Base-by-base conservation (phyloP, 2,113 vertebrate genomes). In the Eptesicus fuscus region DNA sequence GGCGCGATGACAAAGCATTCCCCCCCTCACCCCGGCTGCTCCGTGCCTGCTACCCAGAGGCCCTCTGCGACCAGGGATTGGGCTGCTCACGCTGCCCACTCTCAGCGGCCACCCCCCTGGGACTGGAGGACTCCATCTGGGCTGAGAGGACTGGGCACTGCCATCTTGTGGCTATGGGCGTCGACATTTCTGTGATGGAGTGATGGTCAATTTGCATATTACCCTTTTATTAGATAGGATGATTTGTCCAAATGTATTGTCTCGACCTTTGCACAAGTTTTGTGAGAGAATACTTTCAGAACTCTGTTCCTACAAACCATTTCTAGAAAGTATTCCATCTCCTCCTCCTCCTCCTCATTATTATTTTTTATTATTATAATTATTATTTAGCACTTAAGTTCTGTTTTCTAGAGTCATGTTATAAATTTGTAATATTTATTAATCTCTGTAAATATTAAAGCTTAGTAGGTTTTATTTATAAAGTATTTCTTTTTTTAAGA, bases 391-490 rank as follows among this genome's bases (percentile, higher is more conserved):
- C 18, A 42, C 42, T 70, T 87, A 70, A 73, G 80, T 90, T 83
- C 47, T 18, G 3, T 90, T 93, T 88, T 77, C 49, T 65, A 65
- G 49, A 80, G 18, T 65, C 71, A 94, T 74, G 30, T 85, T 83
- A 84, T 51, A 69, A 79, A 84, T 79, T 61, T 88, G n/a, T 87
- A 51, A 37, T 74, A 71, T 84, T 89, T 74, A 71, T 84, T 89
- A 80, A 82, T 6, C 4, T 30, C 56, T 86, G 1, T n/a, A 91
- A 17, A 51, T 83, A n/a, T 65, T 83, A 82, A 93, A 89, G 18
- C 44, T 88, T 65, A 88, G 63, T 88, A 90, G 18, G 47, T 86
- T 92, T 94, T 85, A 88, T 74, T 90, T 90, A 56, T 69, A 20
- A 83, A 94, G 35, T 73, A 85, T 90, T 84, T 88, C 17, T 88